Percentiles rank a stretch among this genome's conserved stretches.
phyloP scores from a whole-genome alignment of 1,140 invertebrate species.

The Sitophilus oryzae region DNA sequence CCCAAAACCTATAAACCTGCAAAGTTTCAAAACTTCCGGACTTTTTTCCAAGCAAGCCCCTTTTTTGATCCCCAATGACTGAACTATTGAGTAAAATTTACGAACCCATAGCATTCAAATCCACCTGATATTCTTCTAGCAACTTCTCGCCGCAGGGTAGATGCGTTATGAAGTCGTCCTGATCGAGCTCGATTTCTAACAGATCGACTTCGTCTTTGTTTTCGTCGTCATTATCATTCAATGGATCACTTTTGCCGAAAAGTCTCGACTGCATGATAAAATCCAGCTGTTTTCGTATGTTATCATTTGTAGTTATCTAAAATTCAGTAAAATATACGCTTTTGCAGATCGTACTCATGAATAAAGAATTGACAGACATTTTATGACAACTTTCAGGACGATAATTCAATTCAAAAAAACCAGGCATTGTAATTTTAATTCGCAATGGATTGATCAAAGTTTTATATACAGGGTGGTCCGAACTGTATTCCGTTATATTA shows the following conservation, averaged over 20 bases:
- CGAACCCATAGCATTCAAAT: background rate
- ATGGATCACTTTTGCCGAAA: conserved; percentile 6
- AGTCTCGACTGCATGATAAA: conserved; percentile 21
- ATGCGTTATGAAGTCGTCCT: conserved; percentile 17
- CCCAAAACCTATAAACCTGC: no score
- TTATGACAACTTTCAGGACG: background rate
- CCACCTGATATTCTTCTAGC: conserved; percentile 5
- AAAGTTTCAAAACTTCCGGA: background rate
- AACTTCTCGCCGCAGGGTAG: conserved; percentile 14
- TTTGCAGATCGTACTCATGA: background rate
- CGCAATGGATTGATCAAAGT: no score
- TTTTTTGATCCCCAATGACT: background rate
- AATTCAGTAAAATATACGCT: background rate
- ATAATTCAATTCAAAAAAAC: no score
- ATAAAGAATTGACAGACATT: background rate
- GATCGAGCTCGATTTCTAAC: conserved; percentile 15
- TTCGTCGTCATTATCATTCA: background rate
- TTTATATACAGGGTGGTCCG: no score
- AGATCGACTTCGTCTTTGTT: conserved; percentile 18
- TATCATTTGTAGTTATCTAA: conserved; percentile 13
- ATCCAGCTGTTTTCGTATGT: conserved; percentile 16
- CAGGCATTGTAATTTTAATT: no score
- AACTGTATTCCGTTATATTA: no score
- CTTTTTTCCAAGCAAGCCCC: background rate
- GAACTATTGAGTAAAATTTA: background rate